Evolutionary conservation across 2,113 vertebrate species (phyloP).

Genomic region (Paramormyrops kingsleyae): DNA sequence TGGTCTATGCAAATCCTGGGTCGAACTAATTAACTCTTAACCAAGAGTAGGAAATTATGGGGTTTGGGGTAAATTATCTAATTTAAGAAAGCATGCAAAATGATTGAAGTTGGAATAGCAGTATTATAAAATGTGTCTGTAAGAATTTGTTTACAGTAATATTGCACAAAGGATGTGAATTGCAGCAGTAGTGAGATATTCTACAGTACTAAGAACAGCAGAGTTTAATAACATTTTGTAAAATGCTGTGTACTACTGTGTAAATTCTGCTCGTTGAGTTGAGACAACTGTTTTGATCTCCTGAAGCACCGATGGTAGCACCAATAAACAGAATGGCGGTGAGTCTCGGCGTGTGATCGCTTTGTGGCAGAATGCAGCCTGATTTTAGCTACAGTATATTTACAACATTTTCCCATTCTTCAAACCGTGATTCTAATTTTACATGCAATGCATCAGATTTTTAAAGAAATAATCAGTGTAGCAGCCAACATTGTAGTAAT

Average conservation of each 20-base stretch:
- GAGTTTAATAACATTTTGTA: not conserved
- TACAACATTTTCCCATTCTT: not conserved
- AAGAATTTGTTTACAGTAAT: not conserved
- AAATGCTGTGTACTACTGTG: not conserved
- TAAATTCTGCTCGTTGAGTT: not conserved
- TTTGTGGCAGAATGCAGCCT: not conserved
- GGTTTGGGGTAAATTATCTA: slow-evolving; percentile 5
- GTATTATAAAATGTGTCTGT: not conserved
- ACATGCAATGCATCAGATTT: not conserved
- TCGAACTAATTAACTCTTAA: not conserved
- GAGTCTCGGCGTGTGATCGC: not conserved
- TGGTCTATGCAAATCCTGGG: not conserved
- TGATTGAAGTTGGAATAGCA: not conserved
- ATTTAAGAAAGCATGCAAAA: slow-evolving; percentile 7
- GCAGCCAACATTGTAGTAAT: not conserved
- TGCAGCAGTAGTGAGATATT: not conserved
- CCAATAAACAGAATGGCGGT: not conserved
- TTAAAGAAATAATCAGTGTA: not conserved
- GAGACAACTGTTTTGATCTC: not conserved
- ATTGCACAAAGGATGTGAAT: not conserved
- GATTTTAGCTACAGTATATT: not conserved
- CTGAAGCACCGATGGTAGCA: not conserved
- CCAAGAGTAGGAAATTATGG: not conserved
- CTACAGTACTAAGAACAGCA: not conserved
- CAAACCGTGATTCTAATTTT: not conserved